Conservation (phyloP, 2,888 invertebrate genomes). For the Tyria jacobaeae region DNA sequence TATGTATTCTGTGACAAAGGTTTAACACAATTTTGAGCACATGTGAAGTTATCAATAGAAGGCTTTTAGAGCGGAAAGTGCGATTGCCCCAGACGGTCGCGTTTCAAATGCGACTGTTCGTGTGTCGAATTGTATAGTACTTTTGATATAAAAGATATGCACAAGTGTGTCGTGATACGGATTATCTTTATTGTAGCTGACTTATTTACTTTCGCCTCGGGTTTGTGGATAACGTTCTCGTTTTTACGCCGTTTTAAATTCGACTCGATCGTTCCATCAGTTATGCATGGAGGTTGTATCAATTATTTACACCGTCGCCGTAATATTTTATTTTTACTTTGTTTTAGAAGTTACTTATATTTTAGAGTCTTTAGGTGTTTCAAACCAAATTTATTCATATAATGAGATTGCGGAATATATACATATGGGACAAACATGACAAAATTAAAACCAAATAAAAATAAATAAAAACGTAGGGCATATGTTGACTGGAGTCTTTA, state of each 20-base stretch:
- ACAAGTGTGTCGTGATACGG: conserved; percentile 4
- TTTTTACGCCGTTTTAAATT: not conserved
- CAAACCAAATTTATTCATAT: not conserved
- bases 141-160: conserved; percentile 1
- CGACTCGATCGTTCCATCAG: not conserved
- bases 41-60: conserved; percentile 29
- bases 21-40: not conserved
- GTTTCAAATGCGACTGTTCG: conserved; percentile 8
- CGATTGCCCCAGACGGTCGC: conserved; percentile 14
- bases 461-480: not conserved
- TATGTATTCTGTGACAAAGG: too few species aligned
- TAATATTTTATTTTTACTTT: not conserved
- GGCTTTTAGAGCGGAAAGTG: conserved; percentile 43
- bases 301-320: not conserved
- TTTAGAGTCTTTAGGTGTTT: not conserved
- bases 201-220: conserved; percentile 5
- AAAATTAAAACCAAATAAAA: not conserved
- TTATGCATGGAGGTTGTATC: not conserved
- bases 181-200: conserved; percentile 5
- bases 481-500: not conserved
- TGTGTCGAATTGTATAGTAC: conserved; percentile 5
- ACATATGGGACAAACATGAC: not conserved
- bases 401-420: not conserved
- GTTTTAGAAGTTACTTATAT: too few species aligned
- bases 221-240: not conserved